phyloP scores from a whole-genome alignment of 2,113 vertebrate species.

The Cephalophus harveyi region DNA sequence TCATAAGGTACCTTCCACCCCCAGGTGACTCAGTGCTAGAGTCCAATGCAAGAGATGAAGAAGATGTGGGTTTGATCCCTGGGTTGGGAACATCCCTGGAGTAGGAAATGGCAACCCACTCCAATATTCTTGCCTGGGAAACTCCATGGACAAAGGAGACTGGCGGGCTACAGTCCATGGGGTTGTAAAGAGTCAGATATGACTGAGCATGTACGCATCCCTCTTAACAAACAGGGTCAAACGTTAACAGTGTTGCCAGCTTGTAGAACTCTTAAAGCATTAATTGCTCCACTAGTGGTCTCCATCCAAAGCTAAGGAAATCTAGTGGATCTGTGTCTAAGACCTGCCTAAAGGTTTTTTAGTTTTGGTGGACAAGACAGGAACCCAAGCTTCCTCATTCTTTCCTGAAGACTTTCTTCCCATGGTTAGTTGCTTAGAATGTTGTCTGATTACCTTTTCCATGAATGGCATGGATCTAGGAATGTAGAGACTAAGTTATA shows the following conservation, averaged over 20 bases:
- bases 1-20: background rate
- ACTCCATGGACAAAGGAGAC: background rate
- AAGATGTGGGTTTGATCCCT: background rate
- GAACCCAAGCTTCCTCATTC: background rate
- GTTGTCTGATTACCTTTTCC: fast-evolving
- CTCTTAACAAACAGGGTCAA: background rate
- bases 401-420: background rate
- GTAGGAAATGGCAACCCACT: background rate
- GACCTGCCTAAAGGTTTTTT: background rate
- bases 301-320: background rate
- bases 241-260: background rate
- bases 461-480: background rate
- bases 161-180: background rate
- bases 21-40: background rate
- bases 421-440: background rate
- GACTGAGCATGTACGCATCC: background rate
- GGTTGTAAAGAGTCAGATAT: background rate
- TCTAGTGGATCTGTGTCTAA: background rate
- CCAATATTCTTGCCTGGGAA: background rate
- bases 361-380: background rate
- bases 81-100: background rate
- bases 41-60: background rate
- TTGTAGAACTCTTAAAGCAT: background rate
- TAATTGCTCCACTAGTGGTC: fast-evolving
- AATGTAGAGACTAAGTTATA: background rate